Percentiles rank a stretch among this genome's conserved stretches.
These are phyloP conservation scores for Nerophis lumbriciformis DNA, from an alignment of 2,113 vertebrate species.

Conservation along the genomic window DNA sequence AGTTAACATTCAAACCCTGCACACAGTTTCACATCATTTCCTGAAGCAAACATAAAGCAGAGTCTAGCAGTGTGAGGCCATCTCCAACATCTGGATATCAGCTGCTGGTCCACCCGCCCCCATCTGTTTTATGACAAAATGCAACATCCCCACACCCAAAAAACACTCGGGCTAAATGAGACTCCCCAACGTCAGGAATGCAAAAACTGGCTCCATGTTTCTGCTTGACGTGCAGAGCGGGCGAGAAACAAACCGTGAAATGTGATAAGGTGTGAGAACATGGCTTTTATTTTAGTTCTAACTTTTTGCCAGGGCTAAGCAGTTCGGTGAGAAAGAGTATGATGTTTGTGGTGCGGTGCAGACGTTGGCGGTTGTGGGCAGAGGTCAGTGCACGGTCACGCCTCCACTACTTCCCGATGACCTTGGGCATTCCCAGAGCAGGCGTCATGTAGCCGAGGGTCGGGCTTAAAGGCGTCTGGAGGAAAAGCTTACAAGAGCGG, in stretches of 20 bases:
- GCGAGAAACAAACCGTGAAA: background rate
- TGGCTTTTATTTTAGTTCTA: background rate
- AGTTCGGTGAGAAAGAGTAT: background rate
- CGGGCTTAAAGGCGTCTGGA: conserved; percentile 13
- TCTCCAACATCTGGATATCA: conserved; percentile 63
- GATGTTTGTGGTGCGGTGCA: background rate
- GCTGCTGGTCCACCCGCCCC: conserved; percentile 50
- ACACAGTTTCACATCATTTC: no score
- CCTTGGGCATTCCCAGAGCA: conserved; percentile 29
- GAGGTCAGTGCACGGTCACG: conserved; percentile 36
- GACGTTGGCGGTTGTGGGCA: conserved; percentile 2
- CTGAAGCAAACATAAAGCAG: conserved; percentile 10
- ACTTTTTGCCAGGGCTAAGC: background rate
- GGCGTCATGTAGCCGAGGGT: conserved; percentile 21
- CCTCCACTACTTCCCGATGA: conserved; percentile 34
- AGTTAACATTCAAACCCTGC: no score
- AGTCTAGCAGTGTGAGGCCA: conserved; percentile 20
- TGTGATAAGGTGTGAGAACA: background rate
- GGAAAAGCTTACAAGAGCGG: conserved; percentile 28
- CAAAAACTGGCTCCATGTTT: background rate
- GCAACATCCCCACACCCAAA: conserved; percentile 48
- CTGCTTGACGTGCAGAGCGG: background rate
- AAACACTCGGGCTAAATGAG: conserved; percentile 25
- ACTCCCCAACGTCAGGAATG: conserved; percentile 19
- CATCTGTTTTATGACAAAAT: conserved; percentile 37